Conservation (phyloP, 2,888 invertebrate genomes). For the Pristionchus entomophagus region DNA sequence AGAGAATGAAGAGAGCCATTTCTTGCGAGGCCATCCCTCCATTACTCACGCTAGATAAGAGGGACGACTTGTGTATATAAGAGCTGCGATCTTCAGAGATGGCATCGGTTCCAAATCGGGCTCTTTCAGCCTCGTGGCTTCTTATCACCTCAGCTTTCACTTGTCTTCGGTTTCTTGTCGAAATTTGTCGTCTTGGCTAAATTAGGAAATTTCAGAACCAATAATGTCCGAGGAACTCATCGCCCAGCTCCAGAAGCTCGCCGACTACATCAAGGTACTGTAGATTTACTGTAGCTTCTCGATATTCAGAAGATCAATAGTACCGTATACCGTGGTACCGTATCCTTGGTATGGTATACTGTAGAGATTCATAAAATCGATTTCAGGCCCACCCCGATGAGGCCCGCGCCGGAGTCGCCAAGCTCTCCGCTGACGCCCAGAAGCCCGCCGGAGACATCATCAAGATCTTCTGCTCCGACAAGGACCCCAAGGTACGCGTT, state of each 20-base stretch:
- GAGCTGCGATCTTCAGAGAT: neutral
- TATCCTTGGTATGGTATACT: neutral
- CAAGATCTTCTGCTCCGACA: constrained; percentile 33
- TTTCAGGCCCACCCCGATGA: too few species aligned
- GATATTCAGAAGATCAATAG: too few species aligned
- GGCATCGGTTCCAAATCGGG: neutral
- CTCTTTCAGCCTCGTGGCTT: neutral
- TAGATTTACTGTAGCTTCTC: too few species aligned
- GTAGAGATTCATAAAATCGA: neutral
- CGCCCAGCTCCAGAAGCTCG: neutral
- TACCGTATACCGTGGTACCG: neutral
- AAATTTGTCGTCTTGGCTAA: neutral
- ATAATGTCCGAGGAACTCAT: constrained; percentile 14
- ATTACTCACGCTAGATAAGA: too few species aligned
- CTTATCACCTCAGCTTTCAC: neutral
- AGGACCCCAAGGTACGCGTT: constrained; percentile 16
- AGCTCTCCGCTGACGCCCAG: constrained; percentile 8
- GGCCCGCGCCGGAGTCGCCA: too few species aligned
- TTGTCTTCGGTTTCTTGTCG: neutral
- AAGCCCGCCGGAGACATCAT: too few species aligned
- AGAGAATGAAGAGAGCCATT: too few species aligned
- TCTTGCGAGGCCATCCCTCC: too few species aligned
- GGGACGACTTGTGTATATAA: neutral
- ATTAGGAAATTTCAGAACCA: neutral
- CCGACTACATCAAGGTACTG: neutral